Conservation (phyloP, 1,140 invertebrate genomes). For the Harlomillsia oculata region DNA sequence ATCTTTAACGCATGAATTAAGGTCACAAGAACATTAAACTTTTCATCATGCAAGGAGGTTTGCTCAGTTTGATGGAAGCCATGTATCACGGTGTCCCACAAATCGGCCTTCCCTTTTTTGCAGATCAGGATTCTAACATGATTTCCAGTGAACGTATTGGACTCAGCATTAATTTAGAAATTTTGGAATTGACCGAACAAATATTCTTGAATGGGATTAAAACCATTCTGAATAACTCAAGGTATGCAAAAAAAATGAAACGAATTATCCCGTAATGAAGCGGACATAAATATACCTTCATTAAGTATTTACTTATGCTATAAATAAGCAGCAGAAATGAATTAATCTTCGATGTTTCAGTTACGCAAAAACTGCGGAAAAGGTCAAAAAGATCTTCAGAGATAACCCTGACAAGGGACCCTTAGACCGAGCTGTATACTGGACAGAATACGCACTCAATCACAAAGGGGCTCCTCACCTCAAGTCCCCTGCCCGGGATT, state of each 20-base stretch:
- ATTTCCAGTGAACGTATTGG: constrained; percentile 20
- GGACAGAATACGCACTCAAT: constrained; percentile 57
- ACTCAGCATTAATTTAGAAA: constrained; percentile 30
- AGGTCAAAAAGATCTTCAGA: constrained; percentile 48
- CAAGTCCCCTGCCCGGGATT: constrained; percentile 40
- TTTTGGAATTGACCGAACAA: constrained; percentile 37
- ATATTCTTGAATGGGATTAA: constrained; percentile 37
- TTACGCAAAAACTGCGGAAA: constrained; percentile 42
- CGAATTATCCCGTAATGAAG: neutral
- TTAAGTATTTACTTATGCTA: neutral
- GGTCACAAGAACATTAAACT: constrained; percentile 15
- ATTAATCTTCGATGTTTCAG: constrained; percentile 46
- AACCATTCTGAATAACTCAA: constrained; percentile 6
- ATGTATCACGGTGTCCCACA: constrained; percentile 17
- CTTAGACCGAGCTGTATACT: constrained; percentile 37
- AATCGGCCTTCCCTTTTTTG: constrained; percentile 44
- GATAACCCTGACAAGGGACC: constrained; percentile 37
- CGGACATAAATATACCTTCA: too few relatives aligned
- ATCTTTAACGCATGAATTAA: constrained; percentile 37
- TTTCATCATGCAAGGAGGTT: constrained; percentile 16
- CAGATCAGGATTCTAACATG: constrained; percentile 44
- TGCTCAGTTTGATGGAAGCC: constrained; percentile 9
- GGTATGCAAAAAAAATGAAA: constrained; percentile 30
- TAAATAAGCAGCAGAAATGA: neutral
- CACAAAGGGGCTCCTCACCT: constrained; percentile 50